Evolutionary conservation across 2,797 vertebrate species (phyloP), one percentile per base, ranked within the genome.

Genomic region (Pseudochirops corinnae): DNA sequence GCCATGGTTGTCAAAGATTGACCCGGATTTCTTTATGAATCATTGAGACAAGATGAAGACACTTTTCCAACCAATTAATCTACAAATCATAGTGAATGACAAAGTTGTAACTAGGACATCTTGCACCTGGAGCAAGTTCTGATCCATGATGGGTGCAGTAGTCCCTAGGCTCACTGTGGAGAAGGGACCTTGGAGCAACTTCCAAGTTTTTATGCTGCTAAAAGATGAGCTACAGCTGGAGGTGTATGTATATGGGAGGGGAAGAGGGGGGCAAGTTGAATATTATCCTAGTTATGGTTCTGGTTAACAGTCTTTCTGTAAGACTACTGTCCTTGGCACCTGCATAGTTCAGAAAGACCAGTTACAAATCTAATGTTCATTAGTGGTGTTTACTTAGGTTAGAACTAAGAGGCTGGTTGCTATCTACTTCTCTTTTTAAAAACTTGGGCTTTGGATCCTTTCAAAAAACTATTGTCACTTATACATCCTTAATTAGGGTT

Each of bases 321-420:
- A 62, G 91, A 82, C 46, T 57, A 21, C 50, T 57, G 92, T 52
- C 57, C 92, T 96, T 96, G 92, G 92, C 94, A 55, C 91, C 55
- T 87, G 56, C 95, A 82, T 90, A 96, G 91, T 94, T 60, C 95
- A 95, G 16, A 26, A 96, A 91, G 60, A 16, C 90, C 91, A 91
- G 60, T 95, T 95, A 96, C 91, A 95, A 92, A 93, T 91, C 93
- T 29, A 0, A 56, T 90, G 58, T 95, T 97, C 96, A 96, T 97
- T 97, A 96, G n/a, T 4, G 52, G 5, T 9, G 33, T 92, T 26
- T 74, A 58, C 94, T 95, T 90, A 93, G 46, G 52, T 96, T 95
- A 92, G 62, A 74, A 12, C 39, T 10, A 94, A 55, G 90, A 33
- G 10, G 31, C 26, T 93, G 82, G 58, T 90, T n/a, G 95, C 28